Percentiles rank a stretch among this genome's conserved stretches.
Evolutionary conservation across 1,140 invertebrate genomes (phyloP).

Genomic region (Metopolophium dirhodum): DNA sequence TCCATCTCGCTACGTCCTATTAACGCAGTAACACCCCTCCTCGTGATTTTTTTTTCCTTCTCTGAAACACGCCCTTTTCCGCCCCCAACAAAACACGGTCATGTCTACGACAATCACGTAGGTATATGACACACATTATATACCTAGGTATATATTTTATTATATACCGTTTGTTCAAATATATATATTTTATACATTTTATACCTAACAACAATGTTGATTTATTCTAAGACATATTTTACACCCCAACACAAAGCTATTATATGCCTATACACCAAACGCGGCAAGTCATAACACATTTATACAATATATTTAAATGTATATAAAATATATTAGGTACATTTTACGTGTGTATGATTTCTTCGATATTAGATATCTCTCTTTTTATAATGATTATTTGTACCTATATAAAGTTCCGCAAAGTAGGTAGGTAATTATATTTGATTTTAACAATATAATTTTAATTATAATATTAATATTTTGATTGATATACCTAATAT

Average conservation of each 20-base stretch:
- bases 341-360: not conserved
- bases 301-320: no score
- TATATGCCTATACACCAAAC: no score
- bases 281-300: no score
- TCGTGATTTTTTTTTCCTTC: not conserved
- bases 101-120: not conserved
- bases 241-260: no score
- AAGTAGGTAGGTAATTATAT: not conserved
- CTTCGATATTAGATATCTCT: not conserved
- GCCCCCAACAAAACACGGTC: not conserved
- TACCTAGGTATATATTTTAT: not conserved
- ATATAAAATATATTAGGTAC: no score
- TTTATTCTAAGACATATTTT: no score
- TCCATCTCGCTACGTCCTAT: constrained; percentile 59
- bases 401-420: not conserved
- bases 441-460: not conserved
- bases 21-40: not conserved
- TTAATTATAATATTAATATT: not conserved
- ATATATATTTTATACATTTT: no score
- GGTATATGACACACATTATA: not conserved
- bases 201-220: no score
- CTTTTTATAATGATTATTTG: not conserved
- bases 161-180: not conserved
- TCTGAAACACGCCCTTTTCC: not conserved
- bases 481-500: not conserved